phyloP scores from a whole-genome alignment of 2,888 invertebrate genomes.

The Trissolcus brochymenae region DNA sequence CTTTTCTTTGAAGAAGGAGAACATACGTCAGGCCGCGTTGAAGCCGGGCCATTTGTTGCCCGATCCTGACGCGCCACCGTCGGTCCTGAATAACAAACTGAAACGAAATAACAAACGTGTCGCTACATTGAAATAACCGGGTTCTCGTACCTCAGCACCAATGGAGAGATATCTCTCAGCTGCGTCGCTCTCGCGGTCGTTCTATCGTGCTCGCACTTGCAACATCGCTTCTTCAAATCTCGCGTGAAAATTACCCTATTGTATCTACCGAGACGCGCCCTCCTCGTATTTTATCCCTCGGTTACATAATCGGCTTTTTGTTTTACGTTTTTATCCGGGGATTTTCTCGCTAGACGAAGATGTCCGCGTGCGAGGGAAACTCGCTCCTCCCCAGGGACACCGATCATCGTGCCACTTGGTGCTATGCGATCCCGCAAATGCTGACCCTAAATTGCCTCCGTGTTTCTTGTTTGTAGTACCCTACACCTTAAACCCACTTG shows the following conservation, averaged over 20 bases:
- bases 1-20: slow-evolving; percentile 42
- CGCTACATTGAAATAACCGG: slow-evolving; percentile 75
- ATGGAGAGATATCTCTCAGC: slow-evolving; percentile 15
- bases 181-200: slow-evolving; percentile 12
- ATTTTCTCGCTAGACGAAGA: slow-evolving; percentile 39
- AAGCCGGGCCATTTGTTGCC: slow-evolving; percentile 47
- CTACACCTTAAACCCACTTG: slow-evolving; percentile 46
- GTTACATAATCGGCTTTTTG: slow-evolving; percentile 76
- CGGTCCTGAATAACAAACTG: slow-evolving; percentile 74
- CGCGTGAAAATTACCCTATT: slow-evolving; percentile 77
- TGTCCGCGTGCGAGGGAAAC: slow-evolving; percentile 7
- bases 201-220: slow-evolving; percentile 61
- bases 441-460: slow-evolving; percentile 53
- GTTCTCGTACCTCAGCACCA: slow-evolving; percentile 70
- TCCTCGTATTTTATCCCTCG: slow-evolving; percentile 73
- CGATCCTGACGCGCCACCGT: slow-evolving; percentile 64
- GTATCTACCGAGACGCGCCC: slow-evolving; percentile 64
- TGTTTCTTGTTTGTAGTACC: slow-evolving; percentile 46
- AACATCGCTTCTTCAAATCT: slow-evolving; percentile 75
- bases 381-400: slow-evolving; percentile 46
- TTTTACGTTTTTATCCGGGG: slow-evolving; percentile 69
- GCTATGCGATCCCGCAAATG: slow-evolving; percentile 41
- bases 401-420: slow-evolving; percentile 48
- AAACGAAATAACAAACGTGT: slow-evolving; percentile 75
- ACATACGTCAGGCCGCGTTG: slow-evolving; percentile 54